Evolutionary conservation across 2,797 vertebrate genomes (phyloP), one percentile per base, ranked within the genome.

Genomic region (Buphagus erythrorhynchus): DNA sequence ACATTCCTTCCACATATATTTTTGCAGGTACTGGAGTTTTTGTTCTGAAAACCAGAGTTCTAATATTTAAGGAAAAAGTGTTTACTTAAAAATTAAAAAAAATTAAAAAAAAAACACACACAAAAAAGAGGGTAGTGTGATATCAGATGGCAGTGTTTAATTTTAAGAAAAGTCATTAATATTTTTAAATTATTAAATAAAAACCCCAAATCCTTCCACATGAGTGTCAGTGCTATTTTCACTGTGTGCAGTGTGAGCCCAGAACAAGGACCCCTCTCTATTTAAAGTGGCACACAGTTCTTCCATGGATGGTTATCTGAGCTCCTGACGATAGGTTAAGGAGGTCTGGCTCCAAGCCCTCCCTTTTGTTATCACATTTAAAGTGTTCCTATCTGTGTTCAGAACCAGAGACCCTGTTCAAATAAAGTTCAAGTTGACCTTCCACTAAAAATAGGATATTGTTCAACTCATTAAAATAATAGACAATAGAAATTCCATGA

Each of bases 371-470:
- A 97, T 97, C 95, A 78, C 84, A 81, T 73, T 86, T 81, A 16
- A 95, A 96, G 92, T 93, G 88, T 16, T 92, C 55, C 66, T 95
- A 90, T 95, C 93, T 94, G 73, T 93, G 45, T 11, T 55, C 58
- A 76, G 40, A 91, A 94, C 73, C 90, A 95, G 79, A 95, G 76
- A 55, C 88, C 69, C 48, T 48, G 43, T 43, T 86, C 66, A 95
- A 92, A 95, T 55, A 78, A 88, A 93, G 93, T 63, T 96, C 93
- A 92, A 86, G 90, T 73, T 95, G 95, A 95, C 83, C 95, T 95
- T 94, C 48, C 48, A 76, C 93, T 95, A 97, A 97, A 96, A 94
- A 97, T 96, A 95, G 92, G 26, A n/a, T 55, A 69, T 71, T 67
- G 48, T 78, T 90, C 58, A 75, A 67, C 38, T 68, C 76, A 58